Evolutionary conservation across 2,888 invertebrate species (phyloP).

Genomic region (Cosmia trapezina): DNA sequence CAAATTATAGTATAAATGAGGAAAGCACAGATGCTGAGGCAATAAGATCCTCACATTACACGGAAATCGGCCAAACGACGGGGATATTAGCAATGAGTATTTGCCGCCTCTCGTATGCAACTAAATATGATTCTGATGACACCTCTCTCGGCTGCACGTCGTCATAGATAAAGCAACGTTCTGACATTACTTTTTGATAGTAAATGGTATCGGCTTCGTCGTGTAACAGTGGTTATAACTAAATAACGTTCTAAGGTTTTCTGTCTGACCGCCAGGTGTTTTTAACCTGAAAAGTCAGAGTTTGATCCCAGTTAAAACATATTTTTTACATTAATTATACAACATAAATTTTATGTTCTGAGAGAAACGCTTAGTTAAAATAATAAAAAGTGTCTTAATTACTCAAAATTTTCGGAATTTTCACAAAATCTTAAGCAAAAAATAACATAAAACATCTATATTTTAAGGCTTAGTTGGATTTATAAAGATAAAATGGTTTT

Average conservation of each 20-base stretch:
- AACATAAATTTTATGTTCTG: slow-evolving; percentile 6
- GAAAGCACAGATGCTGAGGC: slow-evolving; percentile 81
- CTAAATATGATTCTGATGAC: slow-evolving; percentile 73
- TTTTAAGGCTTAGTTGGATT: slow-evolving; percentile 34
- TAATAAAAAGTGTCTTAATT: slow-evolving; percentile 12
- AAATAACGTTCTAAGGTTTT: neutral
- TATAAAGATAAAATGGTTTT: slow-evolving; percentile 46
- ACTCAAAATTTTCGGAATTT: slow-evolving; percentile 3
- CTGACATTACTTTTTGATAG: neutral
- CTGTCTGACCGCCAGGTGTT: slow-evolving; percentile 21
- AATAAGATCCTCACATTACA: slow-evolving; percentile 76
- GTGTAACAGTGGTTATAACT: neutral
- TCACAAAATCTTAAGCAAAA: neutral
- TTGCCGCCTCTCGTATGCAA: slow-evolving; percentile 68
- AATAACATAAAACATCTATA: neutral
- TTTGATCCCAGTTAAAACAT: neutral
- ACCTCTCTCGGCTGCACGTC: slow-evolving; percentile 22
- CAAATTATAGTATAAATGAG: slow-evolving; percentile 81
- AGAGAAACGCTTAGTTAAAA: slow-evolving; percentile 5
- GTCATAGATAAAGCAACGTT: slow-evolving; percentile 29
- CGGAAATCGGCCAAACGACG: slow-evolving; percentile 73
- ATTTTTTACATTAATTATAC: neutral
- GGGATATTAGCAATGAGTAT: slow-evolving; percentile 78
- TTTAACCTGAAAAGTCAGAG: slow-evolving; percentile 18
- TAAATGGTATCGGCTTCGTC: neutral